Evolutionary conservation across 2,797 vertebrate genomes (phyloP).

Genomic region (Gallinago nigripennis): DNA sequence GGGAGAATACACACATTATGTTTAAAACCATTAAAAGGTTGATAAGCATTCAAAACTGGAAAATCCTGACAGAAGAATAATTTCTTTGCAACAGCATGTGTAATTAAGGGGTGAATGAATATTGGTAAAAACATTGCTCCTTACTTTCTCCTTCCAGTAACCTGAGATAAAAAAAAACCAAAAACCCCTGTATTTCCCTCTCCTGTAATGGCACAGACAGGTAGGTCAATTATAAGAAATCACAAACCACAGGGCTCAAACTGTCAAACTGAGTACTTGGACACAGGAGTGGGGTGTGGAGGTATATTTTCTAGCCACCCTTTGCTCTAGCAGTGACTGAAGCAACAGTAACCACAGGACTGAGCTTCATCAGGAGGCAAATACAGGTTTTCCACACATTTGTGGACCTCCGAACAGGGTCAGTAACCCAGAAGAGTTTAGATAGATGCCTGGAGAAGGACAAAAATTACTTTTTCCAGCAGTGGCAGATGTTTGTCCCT

Average conservation of each 20-base stretch:
- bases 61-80: background rate
- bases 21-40: slow-evolving; percentile 19
- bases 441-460: background rate
- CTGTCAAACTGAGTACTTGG: rapidly evolving
- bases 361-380: background rate
- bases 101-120: background rate
- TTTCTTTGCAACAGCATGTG: background rate
- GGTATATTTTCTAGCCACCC: background rate
- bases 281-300: rapidly evolving
- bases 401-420: background rate
- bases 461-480: background rate
- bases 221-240: background rate
- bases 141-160: background rate
- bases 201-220: background rate
- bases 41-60: background rate
- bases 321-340: background rate
- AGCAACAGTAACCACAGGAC: background rate
- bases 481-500: background rate
- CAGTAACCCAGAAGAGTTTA: background rate
- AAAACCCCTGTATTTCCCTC: background rate
- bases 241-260: background rate
- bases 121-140: background rate
- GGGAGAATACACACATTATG: background rate
- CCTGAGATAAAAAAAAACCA: background rate
- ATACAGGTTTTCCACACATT: background rate